A percentile compares a stretch with the other conserved stretches of the same genome.
These are phyloP conservation scores for Zaprionus bogoriensis DNA, from an alignment of 2,888 invertebrate genomes.

Conservation along the genomic window DNA sequence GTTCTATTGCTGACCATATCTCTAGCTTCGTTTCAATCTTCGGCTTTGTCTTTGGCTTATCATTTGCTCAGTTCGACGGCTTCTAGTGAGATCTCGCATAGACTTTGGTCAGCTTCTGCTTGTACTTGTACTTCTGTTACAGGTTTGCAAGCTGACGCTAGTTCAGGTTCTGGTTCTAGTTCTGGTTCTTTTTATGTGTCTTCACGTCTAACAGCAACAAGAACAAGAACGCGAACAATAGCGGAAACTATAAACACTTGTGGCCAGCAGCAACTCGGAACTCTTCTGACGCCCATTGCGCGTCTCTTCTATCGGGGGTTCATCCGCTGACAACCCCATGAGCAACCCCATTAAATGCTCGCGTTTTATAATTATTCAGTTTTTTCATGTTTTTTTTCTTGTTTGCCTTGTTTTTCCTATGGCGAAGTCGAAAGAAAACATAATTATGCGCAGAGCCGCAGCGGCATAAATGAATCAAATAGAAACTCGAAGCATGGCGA, in stretches of 20 bases:
- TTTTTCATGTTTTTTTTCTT: conserved; percentile 4
- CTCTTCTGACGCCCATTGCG: not conserved
- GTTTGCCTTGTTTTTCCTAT: conserved; percentile 11
- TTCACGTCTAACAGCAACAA: not conserved
- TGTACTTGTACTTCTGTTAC: no score
- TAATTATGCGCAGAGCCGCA: conserved; percentile 36
- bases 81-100: conserved; percentile 2
- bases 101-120: conserved; percentile 6
- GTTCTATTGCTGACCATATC: not conserved
- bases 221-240: not conserved
- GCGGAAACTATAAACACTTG: conserved; percentile 34
- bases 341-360: conserved; percentile 28
- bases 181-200: conserved; percentile 4
- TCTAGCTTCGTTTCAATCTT: not conserved
- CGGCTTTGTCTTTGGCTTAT: conserved; percentile 6
- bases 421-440: conserved; percentile 46
- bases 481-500: not conserved
- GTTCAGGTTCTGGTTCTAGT: conserved; percentile 2
- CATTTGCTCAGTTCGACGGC: conserved; percentile 18
- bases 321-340: conserved; percentile 5
- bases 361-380: conserved; percentile 10
- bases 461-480: not conserved
- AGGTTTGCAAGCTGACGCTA: not conserved
- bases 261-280: conserved; percentile 10
- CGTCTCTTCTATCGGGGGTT: not conserved